Base-by-base conservation (phyloP, 2,888 invertebrate genomes). In the Meteorus colon region DNA sequence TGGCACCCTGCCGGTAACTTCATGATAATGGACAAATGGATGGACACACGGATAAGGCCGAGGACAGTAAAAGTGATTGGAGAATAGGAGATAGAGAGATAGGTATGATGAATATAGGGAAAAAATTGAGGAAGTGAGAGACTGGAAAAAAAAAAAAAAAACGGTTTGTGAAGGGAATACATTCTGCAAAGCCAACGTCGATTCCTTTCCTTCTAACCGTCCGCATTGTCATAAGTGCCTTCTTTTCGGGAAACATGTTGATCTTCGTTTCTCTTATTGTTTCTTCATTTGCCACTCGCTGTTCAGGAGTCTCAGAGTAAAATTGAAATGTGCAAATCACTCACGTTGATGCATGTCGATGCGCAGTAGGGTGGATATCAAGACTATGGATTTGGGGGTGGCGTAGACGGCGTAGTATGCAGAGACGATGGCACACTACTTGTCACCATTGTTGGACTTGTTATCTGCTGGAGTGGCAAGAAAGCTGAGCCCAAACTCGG, bases 401-500 rank as follows among this genome's bases (percentile, higher is more conserved):
- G 88, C 82, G 89, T 89, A 74, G 88, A 86, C 79, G 89, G 85
- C 82, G 88, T 87, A 79, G 87, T 85, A 81, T 87, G 88, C 78
- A 87, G 86, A 78, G 89, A 86, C 73, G 88, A 84, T 81, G 88
- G 86, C 81, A 84, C 84, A 84, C 82, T 86, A 72, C 76, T 75
- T 55, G 55, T 82, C 78, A 86, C 84, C 84, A 87, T 85, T 81
- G 86, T 86, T 68, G 87, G 85, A 82, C 87, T 88, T 77, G 89
- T 86, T 79, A 85, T 84, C 81, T 91, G 91, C 84, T 91, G 93
- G 84, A 94, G 91, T 84, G 95, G 94, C 90, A 95, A 94, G 91
- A 96, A 96, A 84, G 96, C 96, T 69, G 95, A 96, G 82, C 95
- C 94, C 81, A 93, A 92, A 86, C 95, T 95, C 76, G 95, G 95